Base-by-base conservation (phyloP, 2,888 invertebrate genomes). In the Augochlorella aurata region DNA sequence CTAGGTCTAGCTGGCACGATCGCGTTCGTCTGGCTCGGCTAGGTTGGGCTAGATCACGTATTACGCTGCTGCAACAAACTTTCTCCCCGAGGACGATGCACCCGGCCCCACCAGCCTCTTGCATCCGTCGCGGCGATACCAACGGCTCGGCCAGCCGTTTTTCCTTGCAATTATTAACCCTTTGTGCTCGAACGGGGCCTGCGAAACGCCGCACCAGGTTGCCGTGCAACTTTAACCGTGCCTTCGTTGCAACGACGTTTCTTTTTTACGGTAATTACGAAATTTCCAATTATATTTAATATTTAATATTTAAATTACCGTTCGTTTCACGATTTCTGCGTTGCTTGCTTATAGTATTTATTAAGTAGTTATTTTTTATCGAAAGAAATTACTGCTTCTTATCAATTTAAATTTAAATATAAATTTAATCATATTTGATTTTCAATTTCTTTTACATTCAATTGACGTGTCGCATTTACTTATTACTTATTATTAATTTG, bases 21-120 rank as follows among this genome's bases (percentile, higher is more conserved):
- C 84, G 82, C 84, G 82, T 73, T 74, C 67, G 72, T 77, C 84
- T 70, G 74, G 69, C 44, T 65, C 63, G 74, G 66, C 83, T 82
- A 84, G 88, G 88, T 86, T 85, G 78, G 86, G 90, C 87, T 89
- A 88, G 85, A 90, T 89, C 89, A 81, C 85, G 87, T 89, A 91
- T 91, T 89, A 88, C 87, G 87, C 87, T 86, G 87, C 89, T 88
- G 90, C 90, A 90, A 90, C 89, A 85, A 90, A 92, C 93, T 93
- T 93, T 93, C 93, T 92, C 93, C 91, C 88, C 84, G 93, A 92
- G 93, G 93, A 93, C 93, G 93, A 93, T 93, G 93, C 92, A 93
- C 93, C 90, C 92, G 87, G 87, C 87, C 85, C 88, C 87, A 86
- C 86, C 83, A 75, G 54, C 50, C 65, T 81, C 79, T 82, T 79